Evolutionary conservation across 2,888 invertebrate species (phyloP).

Genomic region (Napeogenes sylphis): DNA sequence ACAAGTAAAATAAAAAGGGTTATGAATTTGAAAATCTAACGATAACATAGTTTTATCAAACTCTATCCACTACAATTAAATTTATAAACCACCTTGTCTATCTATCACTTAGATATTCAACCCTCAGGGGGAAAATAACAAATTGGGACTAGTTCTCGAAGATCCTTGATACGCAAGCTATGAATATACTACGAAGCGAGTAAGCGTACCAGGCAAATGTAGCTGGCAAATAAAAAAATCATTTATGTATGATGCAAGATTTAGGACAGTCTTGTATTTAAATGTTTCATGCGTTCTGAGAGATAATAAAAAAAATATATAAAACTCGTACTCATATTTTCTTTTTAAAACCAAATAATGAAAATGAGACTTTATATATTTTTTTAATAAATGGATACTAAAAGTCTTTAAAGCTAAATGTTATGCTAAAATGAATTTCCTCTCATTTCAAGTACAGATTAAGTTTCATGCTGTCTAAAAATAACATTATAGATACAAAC

Average conservation of each 20-base stretch:
- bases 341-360: background rate
- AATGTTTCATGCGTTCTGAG: background rate
- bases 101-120: constrained; percentile 35
- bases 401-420: background rate
- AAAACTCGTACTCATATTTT: too few relatives aligned
- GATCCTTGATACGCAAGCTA: constrained; percentile 28
- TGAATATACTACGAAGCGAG: constrained; percentile 27
- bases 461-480: constrained; percentile 3
- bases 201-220: constrained; percentile 24
- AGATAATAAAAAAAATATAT: background rate
- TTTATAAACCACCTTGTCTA: constrained; percentile 18
- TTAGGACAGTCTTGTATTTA: constrained; percentile 11
- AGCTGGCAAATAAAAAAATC: constrained; percentile 17
- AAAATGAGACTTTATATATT: background rate
- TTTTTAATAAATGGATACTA: background rate
- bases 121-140: constrained; percentile 29
- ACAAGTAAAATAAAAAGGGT: too few relatives aligned
- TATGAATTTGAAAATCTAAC: background rate
- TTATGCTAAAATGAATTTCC: background rate
- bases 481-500: constrained; percentile 1
- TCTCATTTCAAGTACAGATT: background rate
- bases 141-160: constrained; percentile 30
- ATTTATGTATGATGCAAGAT: constrained; percentile 12
- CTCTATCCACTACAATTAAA: background rate
- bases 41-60: too few relatives aligned